Percentiles rank a stretch among this genome's conserved stretches.
Evolutionary conservation across 2,888 invertebrate genomes (phyloP).

Genomic region (Microdon myrmicae): DNA sequence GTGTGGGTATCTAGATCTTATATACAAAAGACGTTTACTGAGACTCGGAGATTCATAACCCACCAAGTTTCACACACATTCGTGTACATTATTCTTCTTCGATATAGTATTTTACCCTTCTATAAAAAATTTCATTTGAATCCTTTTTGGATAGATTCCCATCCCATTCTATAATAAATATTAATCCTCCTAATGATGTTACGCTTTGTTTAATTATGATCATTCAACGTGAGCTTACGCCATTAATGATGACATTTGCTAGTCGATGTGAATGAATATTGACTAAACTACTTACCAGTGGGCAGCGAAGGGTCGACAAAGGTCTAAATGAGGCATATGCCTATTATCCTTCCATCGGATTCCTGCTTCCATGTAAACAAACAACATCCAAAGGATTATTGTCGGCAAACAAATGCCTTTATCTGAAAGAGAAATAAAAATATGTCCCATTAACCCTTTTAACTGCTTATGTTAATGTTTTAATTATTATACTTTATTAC

Average conservation of each 20-base stretch:
- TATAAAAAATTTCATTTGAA: too few species aligned
- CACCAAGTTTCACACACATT: too few species aligned
- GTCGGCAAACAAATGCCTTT: slow-evolving; percentile 95
- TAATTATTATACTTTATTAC: slow-evolving; percentile 68
- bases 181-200: too few species aligned
- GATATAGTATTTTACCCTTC: too few species aligned
- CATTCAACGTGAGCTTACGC: background rate
- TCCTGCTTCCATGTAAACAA: slow-evolving; percentile 94
- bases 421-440: slow-evolving; percentile 70
- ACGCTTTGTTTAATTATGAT: too few species aligned
- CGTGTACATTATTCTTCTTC: too few species aligned
- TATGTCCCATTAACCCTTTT: slow-evolving; percentile 2
- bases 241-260: background rate
- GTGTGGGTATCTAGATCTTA: too few species aligned
- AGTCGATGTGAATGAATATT: background rate
- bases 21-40: too few species aligned
- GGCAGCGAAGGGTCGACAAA: slow-evolving; percentile 95
- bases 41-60: too few species aligned
- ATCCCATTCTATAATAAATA: too few species aligned
- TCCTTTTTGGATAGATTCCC: too few species aligned
- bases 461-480: slow-evolving; percentile 1
- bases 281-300: slow-evolving; percentile 77
- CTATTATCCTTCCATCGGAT: slow-evolving; percentile 85
- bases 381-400: slow-evolving; percentile 90
- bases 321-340: slow-evolving; percentile 86